Percentiles rank a stretch among this genome's conserved stretches.
phyloP scores from a whole-genome alignment of 1,140 invertebrate genomes.

The Lordiphosa stackelbergi region DNA sequence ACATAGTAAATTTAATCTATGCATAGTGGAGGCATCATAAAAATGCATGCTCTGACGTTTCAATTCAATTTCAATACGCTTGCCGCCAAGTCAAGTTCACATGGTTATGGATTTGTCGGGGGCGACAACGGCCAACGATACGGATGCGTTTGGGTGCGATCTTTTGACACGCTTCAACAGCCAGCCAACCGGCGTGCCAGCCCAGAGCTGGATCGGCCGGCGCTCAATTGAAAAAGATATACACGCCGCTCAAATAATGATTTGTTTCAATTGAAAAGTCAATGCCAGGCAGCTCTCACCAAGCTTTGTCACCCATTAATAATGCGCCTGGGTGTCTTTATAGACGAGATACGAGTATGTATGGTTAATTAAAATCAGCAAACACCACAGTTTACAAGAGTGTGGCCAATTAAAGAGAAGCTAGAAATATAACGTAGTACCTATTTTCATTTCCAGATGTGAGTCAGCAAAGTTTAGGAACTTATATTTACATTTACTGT shows the following conservation, averaged over 20 bases:
- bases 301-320: conserved; percentile 25
- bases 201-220: conserved; percentile 11
- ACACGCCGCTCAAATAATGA: conserved; percentile 67
- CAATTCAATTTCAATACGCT: conserved; percentile 17
- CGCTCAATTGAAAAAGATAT: conserved; percentile 55
- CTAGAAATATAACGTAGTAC: too few species aligned
- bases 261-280: conserved; percentile 75
- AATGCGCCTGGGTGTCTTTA: conserved; percentile 35
- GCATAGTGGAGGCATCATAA: conserved; percentile 27
- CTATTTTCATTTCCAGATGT: too few species aligned
- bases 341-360: not conserved
- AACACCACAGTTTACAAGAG: conserved; percentile 14
- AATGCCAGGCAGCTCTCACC: conserved; percentile 39
- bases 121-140: conserved; percentile 6
- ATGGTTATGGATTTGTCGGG: conserved; percentile 1
- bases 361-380: conserved; percentile 44
- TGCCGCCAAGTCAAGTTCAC: conserved; percentile 17
- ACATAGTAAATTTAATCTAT: conserved; percentile 51
- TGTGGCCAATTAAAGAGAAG: conserved; percentile 23
- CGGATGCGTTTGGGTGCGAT: conserved; percentile 56
- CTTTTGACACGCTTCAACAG: conserved; percentile 61
- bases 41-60: conserved; percentile 16
- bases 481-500: too few species aligned
- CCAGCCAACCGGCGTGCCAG: conserved; percentile 6
- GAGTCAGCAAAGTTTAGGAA: too few species aligned